Percentiles rank a stretch among this genome's conserved stretches.
These are phyloP conservation scores for Cheilosia variabilis DNA, from an alignment of 2,888 invertebrate species.

Conservation along the genomic window DNA sequence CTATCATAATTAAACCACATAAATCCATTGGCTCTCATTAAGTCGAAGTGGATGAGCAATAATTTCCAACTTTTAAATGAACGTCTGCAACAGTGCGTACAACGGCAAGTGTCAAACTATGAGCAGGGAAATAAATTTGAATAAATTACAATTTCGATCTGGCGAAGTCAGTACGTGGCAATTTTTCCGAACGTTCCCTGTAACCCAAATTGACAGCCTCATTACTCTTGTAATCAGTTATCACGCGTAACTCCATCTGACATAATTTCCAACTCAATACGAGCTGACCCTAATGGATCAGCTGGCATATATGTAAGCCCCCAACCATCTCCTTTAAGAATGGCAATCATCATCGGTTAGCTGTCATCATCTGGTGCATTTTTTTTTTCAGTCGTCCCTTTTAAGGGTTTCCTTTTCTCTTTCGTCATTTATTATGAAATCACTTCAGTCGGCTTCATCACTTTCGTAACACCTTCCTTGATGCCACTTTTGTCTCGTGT, in stretches of 20 bases:
- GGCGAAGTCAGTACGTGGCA: not conserved
- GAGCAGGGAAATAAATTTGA: conserved; percentile 6
- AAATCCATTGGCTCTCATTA: conserved; percentile 17
- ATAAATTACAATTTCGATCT: not conserved
- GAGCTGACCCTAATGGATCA: conserved; percentile 3
- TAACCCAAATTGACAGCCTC: conserved; percentile 10
- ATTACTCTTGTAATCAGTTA: conserved; percentile 1
- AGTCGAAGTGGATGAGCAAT: conserved; percentile 16
- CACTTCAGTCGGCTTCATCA: conserved; percentile 62
- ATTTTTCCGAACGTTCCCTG: not conserved
- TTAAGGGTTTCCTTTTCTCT: conserved; percentile 8
- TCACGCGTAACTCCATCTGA: not conserved
- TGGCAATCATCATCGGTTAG: conserved; percentile 41
- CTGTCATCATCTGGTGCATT: conserved; percentile 61
- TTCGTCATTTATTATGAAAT: conserved; percentile 64
- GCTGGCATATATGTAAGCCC: not conserved
- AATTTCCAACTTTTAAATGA: conserved; percentile 58
- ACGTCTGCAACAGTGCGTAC: conserved; percentile 39
- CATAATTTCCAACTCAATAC: not conserved
- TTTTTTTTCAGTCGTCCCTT: not conserved
- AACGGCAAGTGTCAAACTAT: not conserved
- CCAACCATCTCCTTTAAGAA: not conserved
- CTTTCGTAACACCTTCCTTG: conserved; percentile 49
- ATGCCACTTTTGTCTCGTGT: conserved; percentile 47
- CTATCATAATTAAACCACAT: conserved; percentile 37